Base-by-base conservation (phyloP, 2,888 invertebrate genomes). In the Drosophila anomelani region DNA sequence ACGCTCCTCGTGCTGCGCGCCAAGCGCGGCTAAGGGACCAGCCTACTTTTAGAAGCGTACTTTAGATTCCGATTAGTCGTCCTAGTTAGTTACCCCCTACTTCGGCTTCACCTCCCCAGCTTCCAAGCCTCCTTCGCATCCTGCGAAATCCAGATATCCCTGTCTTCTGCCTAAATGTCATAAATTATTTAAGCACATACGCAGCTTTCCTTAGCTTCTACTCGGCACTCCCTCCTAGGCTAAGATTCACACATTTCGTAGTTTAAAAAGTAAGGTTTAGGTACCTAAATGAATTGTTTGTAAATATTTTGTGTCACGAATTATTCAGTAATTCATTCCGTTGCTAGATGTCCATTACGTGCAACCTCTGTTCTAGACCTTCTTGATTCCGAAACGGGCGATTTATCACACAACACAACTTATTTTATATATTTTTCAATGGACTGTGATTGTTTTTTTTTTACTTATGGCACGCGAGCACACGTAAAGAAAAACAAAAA, bases 1-100 rank as follows among this genome's bases (percentile, higher is more conserved):
- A 97, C 97, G 86, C 93, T 97, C 91, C 93, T 96, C 68, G 97
- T 97, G 80, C 93, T 97, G 81, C 96, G 95, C 93, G 94, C 96
- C 91, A 97, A 97, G 92, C 94, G 96, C 90, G 96, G 96, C 91
- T 97, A 95, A 41, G 93, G 36, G 74, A 53, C 47, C 49, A 75
- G 69, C 60, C 64, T 78, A 84, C 71, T 75, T 82, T 66, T 73
- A 79, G 70, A 70, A 70, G 59, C 56, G 57, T 71, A 75, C 49
- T 68, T 75, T 69, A 78, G 77, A 78, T 74, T 62, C 73, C 76
- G 79, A 78, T 76, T 76, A 83, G 78, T 89, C 77, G 85, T 66
- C 62, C 47, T 72, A 79, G 70, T 70, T 75, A 77, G 53, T 69
- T 66, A 66, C 34, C 44, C 67, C 51, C 58, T 26, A 60, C 58